Evolutionary conservation across 2,888 invertebrate genomes (phyloP).

Genomic region (Boloria selene): DNA sequence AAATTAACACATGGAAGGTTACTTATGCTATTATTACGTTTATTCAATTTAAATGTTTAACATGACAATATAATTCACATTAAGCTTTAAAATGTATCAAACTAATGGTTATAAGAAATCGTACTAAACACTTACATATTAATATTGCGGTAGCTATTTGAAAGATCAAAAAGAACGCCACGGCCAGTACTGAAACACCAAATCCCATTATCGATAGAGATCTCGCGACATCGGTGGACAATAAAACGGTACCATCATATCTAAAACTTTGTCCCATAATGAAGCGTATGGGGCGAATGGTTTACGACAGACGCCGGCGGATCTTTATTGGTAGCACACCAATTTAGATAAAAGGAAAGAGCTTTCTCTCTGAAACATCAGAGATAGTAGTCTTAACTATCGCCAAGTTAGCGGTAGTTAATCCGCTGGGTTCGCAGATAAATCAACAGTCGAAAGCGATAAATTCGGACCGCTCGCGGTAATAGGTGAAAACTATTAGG

Average conservation of each 20-base stretch:
- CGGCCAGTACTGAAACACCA: conserved; percentile 51
- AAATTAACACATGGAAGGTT: no score
- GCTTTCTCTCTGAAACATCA: conserved; percentile 79
- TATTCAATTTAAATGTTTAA: no score
- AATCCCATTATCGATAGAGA: conserved; percentile 79
- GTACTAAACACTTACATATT: background rate
- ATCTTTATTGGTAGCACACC: conserved; percentile 82
- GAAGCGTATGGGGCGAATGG: conserved; percentile 82
- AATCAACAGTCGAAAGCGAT: conserved; percentile 79
- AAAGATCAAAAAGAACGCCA: conserved; percentile 9
- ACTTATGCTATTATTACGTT: no score
- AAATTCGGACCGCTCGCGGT: conserved; percentile 74
- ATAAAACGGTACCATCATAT: conserved; percentile 82
- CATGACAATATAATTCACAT: no score
- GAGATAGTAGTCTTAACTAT: conserved; percentile 82
- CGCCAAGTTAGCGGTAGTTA: conserved; percentile 82
- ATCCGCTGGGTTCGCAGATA: conserved; percentile 75
- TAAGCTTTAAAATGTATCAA: no score
- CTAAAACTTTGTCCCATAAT: conserved; percentile 82
- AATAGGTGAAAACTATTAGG: conserved; percentile 82
- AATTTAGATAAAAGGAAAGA: conserved; percentile 83
- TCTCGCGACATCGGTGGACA: conserved; percentile 81
- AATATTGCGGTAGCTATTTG: background rate
- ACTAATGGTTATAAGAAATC: no score
- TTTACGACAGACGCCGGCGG: conserved; percentile 80